phyloP scores from a whole-genome alignment of 30 jellyfish, hydroid and myxozoan species.

The Calvadosia cruxmelitensis region DNA sequence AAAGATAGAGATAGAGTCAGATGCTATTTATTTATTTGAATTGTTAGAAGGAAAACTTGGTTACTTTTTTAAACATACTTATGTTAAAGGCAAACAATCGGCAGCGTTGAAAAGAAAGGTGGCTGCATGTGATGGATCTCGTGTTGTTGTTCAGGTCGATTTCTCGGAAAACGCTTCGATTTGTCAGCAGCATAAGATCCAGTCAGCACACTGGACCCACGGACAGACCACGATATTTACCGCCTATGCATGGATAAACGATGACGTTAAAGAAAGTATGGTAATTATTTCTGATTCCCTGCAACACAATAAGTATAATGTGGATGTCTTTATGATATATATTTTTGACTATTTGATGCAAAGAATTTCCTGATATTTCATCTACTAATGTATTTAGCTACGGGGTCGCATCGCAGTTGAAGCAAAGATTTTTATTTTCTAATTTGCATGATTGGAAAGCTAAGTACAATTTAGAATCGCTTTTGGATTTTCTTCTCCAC shows the following conservation, averaged over 20 bases:
- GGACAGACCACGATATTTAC: slow-evolving; percentile 33
- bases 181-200: slow-evolving; percentile 35
- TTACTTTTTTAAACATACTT: slow-evolving; percentile 13
- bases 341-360: slow-evolving; percentile 13
- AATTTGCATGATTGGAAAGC: too few relatives aligned
- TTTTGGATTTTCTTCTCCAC: too few relatives aligned
- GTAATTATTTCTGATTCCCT: slow-evolving; percentile 25
- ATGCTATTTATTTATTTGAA: too few relatives aligned
- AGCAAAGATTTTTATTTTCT: too few relatives aligned
- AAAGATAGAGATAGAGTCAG: too few relatives aligned
- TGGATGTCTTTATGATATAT: slow-evolving; percentile 27
- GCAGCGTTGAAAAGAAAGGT: too few relatives aligned
- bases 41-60: too few relatives aligned
- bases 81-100: slow-evolving; percentile 35
- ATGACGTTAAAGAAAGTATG: slow-evolving; percentile 27
- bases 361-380: slow-evolving; percentile 9
- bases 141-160: too few relatives aligned
- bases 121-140: too few relatives aligned
- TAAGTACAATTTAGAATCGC: too few relatives aligned
- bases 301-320: slow-evolving; percentile 34
- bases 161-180: slow-evolving; percentile 37
- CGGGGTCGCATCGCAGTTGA: slow-evolving; percentile 17
- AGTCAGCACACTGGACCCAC: slow-evolving; percentile 55
- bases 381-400: slow-evolving; percentile 16
- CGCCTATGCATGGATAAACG: slow-evolving; percentile 41